Evolutionary conservation across 1,140 invertebrate species (phyloP).

Genomic region (Drosophila rufa): DNA sequence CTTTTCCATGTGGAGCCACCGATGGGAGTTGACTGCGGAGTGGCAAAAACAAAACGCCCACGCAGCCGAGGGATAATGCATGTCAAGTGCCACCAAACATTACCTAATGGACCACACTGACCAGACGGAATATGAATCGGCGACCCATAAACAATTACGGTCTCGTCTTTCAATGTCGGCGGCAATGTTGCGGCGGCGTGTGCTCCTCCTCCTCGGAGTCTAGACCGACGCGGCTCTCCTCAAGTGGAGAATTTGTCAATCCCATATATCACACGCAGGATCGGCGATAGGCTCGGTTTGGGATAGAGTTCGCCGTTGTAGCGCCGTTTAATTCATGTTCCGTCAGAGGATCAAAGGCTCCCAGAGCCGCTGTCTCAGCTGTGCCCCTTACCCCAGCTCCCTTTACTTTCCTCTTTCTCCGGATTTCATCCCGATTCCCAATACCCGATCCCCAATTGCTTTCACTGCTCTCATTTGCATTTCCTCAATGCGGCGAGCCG

Average conservation of each 20-base stretch:
- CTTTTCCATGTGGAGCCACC: not conserved
- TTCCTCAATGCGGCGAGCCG: conserved; percentile 72
- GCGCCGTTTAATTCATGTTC: conserved; percentile 82
- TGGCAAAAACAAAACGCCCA: conserved; percentile 69
- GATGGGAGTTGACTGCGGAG: conserved; percentile 41
- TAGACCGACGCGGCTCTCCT: conserved; percentile 67
- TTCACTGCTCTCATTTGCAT: conserved; percentile 75
- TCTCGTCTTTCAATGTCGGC: conserved; percentile 74
- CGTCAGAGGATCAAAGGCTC: conserved; percentile 78
- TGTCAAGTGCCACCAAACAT: conserved; percentile 68
- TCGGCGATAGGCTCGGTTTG: conserved; percentile 55
- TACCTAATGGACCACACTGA: conserved; percentile 79
- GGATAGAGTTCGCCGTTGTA: conserved; percentile 46
- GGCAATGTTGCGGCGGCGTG: conserved; percentile 71
- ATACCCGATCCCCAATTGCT: conserved; percentile 26
- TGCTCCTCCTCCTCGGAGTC: conserved; percentile 48
- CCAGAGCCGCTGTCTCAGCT: conserved; percentile 59
- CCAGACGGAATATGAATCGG: conserved; percentile 42
- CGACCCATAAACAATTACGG: conserved; percentile 61
- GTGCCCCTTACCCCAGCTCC: conserved; percentile 14
- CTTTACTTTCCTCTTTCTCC: conserved; percentile 20
- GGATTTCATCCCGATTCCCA: not conserved
- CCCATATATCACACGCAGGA: conserved; percentile 72
- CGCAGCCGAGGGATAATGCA: conserved; percentile 28
- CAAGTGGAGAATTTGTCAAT: conserved; percentile 80